Evolutionary conservation across 2,797 vertebrate species (phyloP).

Genomic region (Xenentodon cancila): DNA sequence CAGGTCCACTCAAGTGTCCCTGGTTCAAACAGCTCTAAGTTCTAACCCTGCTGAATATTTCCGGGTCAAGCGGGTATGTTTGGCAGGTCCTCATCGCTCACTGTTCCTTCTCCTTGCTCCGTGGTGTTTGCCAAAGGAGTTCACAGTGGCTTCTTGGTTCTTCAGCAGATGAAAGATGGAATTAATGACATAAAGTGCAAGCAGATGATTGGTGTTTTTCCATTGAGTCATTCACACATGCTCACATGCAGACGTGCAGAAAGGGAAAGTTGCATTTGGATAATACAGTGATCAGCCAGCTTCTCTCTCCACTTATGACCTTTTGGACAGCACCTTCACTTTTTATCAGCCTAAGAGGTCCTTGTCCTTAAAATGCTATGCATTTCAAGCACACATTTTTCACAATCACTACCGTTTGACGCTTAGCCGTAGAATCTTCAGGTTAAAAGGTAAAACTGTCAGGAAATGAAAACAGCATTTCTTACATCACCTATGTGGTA

Average conservation of each 20-base stretch:
- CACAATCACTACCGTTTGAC: conserved; percentile 36
- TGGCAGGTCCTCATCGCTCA: conserved; percentile 50
- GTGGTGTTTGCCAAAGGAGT: conserved; percentile 67
- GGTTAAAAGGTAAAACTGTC: conserved; percentile 52
- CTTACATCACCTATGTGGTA: conserved; percentile 49
- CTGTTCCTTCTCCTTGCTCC: conserved; percentile 25
- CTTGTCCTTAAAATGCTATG: conserved; percentile 14
- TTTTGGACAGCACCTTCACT: conserved; percentile 27
- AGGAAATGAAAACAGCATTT: conserved; percentile 48
- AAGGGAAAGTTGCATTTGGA: conserved; percentile 29
- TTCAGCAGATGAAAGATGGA: conserved; percentile 49
- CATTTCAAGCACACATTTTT: conserved; percentile 3
- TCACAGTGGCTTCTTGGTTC: conserved; percentile 53
- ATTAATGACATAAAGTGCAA: conserved; percentile 53
- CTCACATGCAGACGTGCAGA: conserved; percentile 11
- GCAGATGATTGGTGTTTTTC: conserved; percentile 43
- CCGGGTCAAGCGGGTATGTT: conserved; percentile 77
- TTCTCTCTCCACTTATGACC: conserved; percentile 19
- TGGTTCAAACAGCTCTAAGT: conserved; percentile 64
- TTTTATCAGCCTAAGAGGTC: conserved; percentile 6
- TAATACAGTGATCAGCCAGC: conserved; percentile 37
- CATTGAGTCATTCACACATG: conserved; percentile 35
- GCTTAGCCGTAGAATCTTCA: conserved; percentile 11
- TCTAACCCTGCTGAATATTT: conserved; percentile 67
- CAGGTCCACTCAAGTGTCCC: conserved; percentile 52